Conservation (phyloP, 2,797 vertebrate genomes). For the Columba guinea region DNA sequence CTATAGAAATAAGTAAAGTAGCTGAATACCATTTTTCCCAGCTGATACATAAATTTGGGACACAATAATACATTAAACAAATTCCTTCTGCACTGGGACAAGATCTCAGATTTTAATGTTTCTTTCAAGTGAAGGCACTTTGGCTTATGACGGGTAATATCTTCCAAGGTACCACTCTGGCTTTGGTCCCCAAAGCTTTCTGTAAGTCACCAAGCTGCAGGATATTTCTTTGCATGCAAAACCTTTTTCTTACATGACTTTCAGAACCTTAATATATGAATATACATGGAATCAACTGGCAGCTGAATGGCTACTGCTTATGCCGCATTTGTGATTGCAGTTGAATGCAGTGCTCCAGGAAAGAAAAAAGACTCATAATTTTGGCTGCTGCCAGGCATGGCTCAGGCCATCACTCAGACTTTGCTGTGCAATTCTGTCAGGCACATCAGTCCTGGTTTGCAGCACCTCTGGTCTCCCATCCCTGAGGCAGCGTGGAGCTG, state of each 20-base stretch:
- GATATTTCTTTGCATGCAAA: neutral
- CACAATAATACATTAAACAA: neutral
- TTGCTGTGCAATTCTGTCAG: constrained; percentile 29
- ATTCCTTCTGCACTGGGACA: neutral
- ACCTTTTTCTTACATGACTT: constrained; percentile 8
- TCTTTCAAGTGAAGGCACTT: neutral
- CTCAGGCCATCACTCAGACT: constrained; percentile 17
- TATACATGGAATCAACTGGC: constrained; percentile 38
- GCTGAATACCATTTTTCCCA: neutral
- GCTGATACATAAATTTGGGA: neutral
- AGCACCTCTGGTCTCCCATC: constrained; percentile 18
- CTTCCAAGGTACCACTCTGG: neutral
- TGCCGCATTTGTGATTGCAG: constrained; percentile 9
- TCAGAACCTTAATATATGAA: constrained; percentile 31
- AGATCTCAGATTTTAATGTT: neutral
- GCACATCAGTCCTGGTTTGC: constrained; percentile 47
- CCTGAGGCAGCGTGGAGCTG: rapidly evolving
- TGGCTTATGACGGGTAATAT: neutral
- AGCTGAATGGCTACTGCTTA: constrained; percentile 32
- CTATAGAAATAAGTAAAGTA: neutral
- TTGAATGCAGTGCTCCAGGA: neutral
- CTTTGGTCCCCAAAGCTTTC: neutral
- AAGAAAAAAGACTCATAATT: constrained; percentile 1
- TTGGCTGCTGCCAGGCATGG: constrained; percentile 37
- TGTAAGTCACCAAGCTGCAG: constrained; percentile 19